Evolutionary conservation across 1,140 invertebrate species (phyloP), one percentile per base, ranked within the genome.

Genomic region (Penaeus indicus): DNA sequence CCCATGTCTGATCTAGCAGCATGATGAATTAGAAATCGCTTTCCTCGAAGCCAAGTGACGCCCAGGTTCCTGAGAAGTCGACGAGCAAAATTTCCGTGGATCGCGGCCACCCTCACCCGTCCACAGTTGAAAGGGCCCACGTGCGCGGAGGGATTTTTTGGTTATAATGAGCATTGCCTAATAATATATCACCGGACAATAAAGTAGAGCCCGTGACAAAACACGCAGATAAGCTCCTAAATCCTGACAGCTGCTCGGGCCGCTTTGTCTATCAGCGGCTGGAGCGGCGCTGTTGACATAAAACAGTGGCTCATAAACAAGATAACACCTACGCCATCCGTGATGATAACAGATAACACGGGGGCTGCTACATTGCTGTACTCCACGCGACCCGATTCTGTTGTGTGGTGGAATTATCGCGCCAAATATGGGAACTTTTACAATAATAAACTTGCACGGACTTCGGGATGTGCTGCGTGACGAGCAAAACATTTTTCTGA

Each of bases 161-260:
- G 61, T 84, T 16, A 78, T 88, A 84, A 88, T 88, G 87, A 88
- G 87, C 72, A 88, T 84, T 88, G 87, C 87, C 87, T 88, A 78
- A 88, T 88, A 88, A 88, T 88, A 84, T 78, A 84, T 63, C 80
- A 32, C 42, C 38, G 81, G 61, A 88, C 80, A 83, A 83, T 84
- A 63, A 84, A 78, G 19, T 54, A 16, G 69, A 82, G 42, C 64
- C 86, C 86, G 79, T 83, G 86, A 88, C 86, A 88, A 83, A 88
- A 83, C 80, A 61, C 21, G 60, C 82, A 88, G 87, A 88, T 88
- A 88, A 84, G 72, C 87, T 79, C 61, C 72, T 61, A 82, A 75
- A 83, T 69, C 78, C 42, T 69, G 64, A 75, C 87, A 88, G 87
- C 87, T 88, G 87, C 61, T 22, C 1, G 16, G 78, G 22, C 38